These are phyloP conservation scores for Halocynthia roretzi DNA, from an alignment of 23 tunicate genomes.

Conservation along the genomic window DNA sequence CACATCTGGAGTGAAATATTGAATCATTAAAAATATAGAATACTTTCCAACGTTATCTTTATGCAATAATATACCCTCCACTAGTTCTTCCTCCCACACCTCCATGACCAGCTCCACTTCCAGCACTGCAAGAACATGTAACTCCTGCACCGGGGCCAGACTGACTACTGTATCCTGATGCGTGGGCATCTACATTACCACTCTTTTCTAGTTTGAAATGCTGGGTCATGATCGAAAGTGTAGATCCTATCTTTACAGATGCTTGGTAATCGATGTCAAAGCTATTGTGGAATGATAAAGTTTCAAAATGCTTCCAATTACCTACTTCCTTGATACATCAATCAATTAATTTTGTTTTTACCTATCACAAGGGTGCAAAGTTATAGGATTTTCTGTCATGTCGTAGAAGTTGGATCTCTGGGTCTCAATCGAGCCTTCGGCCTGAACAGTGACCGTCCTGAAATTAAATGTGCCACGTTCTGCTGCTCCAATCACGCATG, in stretches of 20 bases:
- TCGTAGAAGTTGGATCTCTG: slow-evolving; percentile 5
- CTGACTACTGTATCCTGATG: background rate
- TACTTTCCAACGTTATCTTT: background rate
- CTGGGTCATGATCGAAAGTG: slow-evolving; percentile 10
- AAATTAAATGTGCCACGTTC: slow-evolving; percentile 21
- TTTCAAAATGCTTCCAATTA: no score
- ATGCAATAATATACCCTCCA: background rate
- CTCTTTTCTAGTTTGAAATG: slow-evolving; percentile 13
- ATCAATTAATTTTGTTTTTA: background rate
- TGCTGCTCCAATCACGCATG: slow-evolving; percentile 6
- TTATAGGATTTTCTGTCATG: slow-evolving; percentile 4
- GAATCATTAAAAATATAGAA: no score
- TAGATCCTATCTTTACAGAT: background rate
- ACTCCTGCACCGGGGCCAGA: slow-evolving; percentile 9
- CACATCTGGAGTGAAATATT: background rate
- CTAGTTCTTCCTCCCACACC: slow-evolving; percentile 21
- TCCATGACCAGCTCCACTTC: slow-evolving; percentile 9
- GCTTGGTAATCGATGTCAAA: slow-evolving; percentile 15
- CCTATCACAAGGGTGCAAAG: slow-evolving; percentile 15
- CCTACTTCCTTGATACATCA: no score
- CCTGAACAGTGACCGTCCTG: slow-evolving; percentile 4
- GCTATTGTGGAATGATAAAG: background rate
- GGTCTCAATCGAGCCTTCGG: background rate
- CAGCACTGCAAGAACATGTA: slow-evolving; percentile 13
- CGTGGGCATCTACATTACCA: slow-evolving; percentile 5